A percentile compares a stretch with the other conserved stretches of the same genome.
These are phyloP conservation scores for Phalangium opilio DNA, from an alignment of 2,888 invertebrate genomes.

Conservation along the genomic window DNA sequence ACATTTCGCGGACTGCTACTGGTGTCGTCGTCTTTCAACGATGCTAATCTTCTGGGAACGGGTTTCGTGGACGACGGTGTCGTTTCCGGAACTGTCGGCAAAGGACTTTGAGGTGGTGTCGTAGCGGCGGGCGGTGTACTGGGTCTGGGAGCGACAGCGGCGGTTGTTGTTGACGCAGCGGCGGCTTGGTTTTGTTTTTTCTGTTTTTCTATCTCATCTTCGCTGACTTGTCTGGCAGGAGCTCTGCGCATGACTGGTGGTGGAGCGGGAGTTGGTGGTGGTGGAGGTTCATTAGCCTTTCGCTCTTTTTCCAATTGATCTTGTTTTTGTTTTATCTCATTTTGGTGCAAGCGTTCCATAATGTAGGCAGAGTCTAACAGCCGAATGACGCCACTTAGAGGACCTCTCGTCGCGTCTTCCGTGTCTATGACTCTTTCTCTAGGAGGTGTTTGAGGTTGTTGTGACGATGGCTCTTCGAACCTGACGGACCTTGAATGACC, in stretches of 20 bases:
- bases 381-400: constrained; percentile 74
- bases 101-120: constrained; percentile 2
- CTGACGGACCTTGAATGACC: constrained; percentile 41
- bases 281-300: constrained; percentile 37
- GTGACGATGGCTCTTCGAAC: constrained; percentile 38
- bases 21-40: constrained; percentile 11
- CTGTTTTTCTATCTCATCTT: constrained; percentile 72
- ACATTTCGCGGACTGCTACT: constrained; percentile 1
- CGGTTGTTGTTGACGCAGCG: constrained; percentile 11
- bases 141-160: neutral
- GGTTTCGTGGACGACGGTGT: constrained; percentile 9
- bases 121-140: neutral
- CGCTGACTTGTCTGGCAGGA: constrained; percentile 55
- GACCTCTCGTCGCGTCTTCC: constrained; percentile 62
- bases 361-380: constrained; percentile 74
- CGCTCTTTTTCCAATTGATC: constrained; percentile 34
- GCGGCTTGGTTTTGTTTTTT: constrained; percentile 64
- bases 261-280: constrained; percentile 7
- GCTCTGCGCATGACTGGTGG: constrained; percentile 20
- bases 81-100: neutral
- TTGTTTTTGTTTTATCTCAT: constrained; percentile 46
- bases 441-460: constrained; percentile 28
- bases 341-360: constrained; percentile 72
- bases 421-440: constrained; percentile 56
- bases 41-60: constrained; percentile 7